Evolutionary conservation across 2,888 invertebrate species (phyloP).

Genomic region (Sisyra terminalis): DNA sequence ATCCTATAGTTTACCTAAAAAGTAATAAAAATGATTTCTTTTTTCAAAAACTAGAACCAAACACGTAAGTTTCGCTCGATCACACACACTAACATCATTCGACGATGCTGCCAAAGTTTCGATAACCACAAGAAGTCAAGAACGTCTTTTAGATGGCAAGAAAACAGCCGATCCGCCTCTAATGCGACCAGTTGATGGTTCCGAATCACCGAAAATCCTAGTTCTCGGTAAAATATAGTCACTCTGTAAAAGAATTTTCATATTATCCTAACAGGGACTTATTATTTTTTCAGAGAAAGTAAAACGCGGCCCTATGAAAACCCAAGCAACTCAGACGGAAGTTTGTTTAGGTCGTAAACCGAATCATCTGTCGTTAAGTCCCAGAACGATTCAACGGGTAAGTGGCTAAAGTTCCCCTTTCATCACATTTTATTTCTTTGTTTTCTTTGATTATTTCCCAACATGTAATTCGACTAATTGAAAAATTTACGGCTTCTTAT

Average conservation of each 20-base stretch:
- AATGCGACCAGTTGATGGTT: conserved; percentile 26
- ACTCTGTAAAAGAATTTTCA: conserved; percentile 4
- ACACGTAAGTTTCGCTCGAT: conserved; percentile 81
- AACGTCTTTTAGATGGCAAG: conserved; percentile 58
- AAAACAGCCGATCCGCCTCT: conserved; percentile 32
- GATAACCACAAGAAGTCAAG: conserved; percentile 34
- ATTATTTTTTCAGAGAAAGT: conserved; percentile 46
- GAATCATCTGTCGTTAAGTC: conserved; percentile 58
- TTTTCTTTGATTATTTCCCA: too few relatives aligned
- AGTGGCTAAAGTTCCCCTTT: conserved; percentile 13
- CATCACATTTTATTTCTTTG: too few relatives aligned
- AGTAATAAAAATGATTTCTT: too few relatives aligned
- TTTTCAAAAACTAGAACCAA: conserved; percentile 44
- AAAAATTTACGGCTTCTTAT: too few relatives aligned
- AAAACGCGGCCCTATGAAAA: conserved; percentile 75
- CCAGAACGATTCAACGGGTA: conserved; percentile 65
- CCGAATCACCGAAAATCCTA: conserved; percentile 35
- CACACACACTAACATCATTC: conserved; percentile 73
- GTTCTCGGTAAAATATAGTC: conserved; percentile 29
- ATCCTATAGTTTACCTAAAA: too few relatives aligned
- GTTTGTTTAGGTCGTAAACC: conserved; percentile 52
- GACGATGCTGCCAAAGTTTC: conserved; percentile 38
- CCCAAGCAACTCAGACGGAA: conserved; percentile 86
- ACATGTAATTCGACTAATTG: too few relatives aligned
- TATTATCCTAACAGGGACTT: conserved; percentile 3